phyloP scores from a whole-genome alignment of 2,113 vertebrate species.

The Silurus glanis region DNA sequence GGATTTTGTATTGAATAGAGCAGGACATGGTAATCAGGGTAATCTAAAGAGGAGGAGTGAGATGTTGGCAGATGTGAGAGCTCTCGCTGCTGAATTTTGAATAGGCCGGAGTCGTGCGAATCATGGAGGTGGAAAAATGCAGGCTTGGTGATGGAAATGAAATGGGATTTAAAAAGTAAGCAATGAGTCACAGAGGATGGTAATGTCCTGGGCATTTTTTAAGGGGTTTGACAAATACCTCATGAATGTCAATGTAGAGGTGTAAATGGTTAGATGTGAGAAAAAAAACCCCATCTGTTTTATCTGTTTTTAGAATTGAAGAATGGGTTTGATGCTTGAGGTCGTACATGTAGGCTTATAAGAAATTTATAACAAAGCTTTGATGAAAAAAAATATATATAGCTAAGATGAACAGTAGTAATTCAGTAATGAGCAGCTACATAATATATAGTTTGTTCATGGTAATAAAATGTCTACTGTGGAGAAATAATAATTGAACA shows the following conservation, averaged over 20 bases:
- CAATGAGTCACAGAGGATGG: not conserved
- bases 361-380: not conserved
- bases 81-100: not conserved
- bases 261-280: not conserved
- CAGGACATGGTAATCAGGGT: not conserved
- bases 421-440: not conserved
- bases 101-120: not conserved
- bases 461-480: not conserved
- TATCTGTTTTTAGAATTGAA: not conserved
- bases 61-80: constrained; percentile 8
- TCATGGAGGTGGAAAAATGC: not conserved
- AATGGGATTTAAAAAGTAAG: not conserved
- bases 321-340: not conserved
- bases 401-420: not conserved
- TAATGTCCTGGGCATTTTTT: not conserved
- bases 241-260: not conserved
- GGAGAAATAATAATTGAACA: not conserved
- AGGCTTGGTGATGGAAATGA: not conserved
- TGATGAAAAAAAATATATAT: not conserved
- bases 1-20: not conserved
- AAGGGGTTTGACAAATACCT: not conserved
- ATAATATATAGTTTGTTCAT: not conserved
- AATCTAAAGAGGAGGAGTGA: not conserved
- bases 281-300: not conserved
- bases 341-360: not conserved